Base-by-base conservation (phyloP, 2,888 invertebrate species). In the Dermolepida albohirtum region DNA sequence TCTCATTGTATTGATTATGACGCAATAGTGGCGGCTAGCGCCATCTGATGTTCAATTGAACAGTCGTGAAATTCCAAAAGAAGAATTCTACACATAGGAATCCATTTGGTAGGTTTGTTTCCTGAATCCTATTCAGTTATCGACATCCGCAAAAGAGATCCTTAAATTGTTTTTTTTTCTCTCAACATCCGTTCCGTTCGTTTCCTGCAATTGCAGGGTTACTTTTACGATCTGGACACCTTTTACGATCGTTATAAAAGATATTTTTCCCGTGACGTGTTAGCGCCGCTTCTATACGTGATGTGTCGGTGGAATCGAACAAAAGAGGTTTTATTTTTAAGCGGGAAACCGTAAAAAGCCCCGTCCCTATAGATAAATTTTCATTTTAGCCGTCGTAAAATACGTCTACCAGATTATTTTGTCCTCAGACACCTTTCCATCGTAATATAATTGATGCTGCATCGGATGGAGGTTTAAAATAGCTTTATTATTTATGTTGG, bases 371-470 rank as follows among this genome's bases (percentile, higher is more conserved):
- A 49, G 59, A 59, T 59, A 59, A 47, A 59, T 59, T 40, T 34
- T 59, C 47, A 44, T 34, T 59, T 59, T 34, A 47, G 5, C 14
- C 8, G 59, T 59, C 59, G 59, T 59, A 59, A 59, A 59, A 47
- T 10, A 11, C 47, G 47, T 34, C 47, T 59, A 14, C 29, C 10
- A 14, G 47, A 47, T 59, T 59, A 59, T 59, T 43, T 44, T 44
- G 27, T 59, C 11, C 29, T 47, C 47, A 11, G 10, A 44, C 12
- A 16, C 29, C 14, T 34, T 47, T 49, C 29, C 44, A 34, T 59
- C 14, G 29, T 59, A 59, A 59, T 59, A 59, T 14, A 59, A 57
- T 16, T 27, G 44, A 57, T 57, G 16, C 27, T 12, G 16, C 47
- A 27, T 14, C 16, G 22, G 39, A 34, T 40, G 10, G 2, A 14